phyloP scores from a whole-genome alignment of 2,113 vertebrate species.

The Cavia porcellus region DNA sequence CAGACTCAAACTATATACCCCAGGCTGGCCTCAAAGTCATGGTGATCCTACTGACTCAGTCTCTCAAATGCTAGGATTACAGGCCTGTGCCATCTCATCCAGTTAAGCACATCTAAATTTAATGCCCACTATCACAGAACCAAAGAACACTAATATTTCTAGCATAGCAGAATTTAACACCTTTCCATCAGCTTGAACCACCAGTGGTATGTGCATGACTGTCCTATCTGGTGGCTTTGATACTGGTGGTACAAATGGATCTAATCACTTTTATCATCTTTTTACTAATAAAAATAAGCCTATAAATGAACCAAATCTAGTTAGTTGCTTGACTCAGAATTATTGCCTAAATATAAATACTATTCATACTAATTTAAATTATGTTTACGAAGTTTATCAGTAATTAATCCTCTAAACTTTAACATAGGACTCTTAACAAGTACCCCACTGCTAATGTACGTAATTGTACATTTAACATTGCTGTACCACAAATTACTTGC shows the following conservation, averaged over 20 bases:
- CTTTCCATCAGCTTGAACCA: neutral
- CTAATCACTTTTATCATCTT: neutral
- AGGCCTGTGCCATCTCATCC: neutral
- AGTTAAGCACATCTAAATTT: neutral
- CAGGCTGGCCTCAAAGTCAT: neutral
- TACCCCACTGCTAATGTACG: neutral
- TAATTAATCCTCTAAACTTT: neutral
- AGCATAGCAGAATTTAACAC: neutral
- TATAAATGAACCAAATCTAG: neutral
- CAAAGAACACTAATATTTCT: neutral
- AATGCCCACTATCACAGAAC: constrained; percentile 41
- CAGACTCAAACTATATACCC: neutral
- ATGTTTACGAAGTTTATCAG: neutral
- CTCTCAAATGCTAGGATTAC: neutral
- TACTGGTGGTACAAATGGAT: neutral
- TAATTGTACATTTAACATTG: neutral
- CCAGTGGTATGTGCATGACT: neutral
- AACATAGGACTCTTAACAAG: neutral
- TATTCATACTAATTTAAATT: neutral
- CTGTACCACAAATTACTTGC: neutral
- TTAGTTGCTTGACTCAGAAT: neutral
- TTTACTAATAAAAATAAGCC: neutral
- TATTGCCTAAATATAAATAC: neutral
- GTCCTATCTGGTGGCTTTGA: neutral
- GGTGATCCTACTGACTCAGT: neutral